Base-by-base conservation (phyloP, 2,797 vertebrate species). In the Rhabdomys pumilio region DNA sequence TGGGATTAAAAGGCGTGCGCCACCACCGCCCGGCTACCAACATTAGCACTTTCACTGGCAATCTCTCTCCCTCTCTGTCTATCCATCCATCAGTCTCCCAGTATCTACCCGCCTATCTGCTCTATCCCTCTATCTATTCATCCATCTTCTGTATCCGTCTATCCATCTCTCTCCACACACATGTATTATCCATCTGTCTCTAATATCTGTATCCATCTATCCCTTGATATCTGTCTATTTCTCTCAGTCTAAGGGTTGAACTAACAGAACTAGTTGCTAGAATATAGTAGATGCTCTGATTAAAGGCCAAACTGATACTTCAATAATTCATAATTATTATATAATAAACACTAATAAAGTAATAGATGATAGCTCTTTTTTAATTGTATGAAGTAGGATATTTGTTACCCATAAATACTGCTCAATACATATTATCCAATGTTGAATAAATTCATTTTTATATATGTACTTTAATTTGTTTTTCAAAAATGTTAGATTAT, bases 271-370 rank as follows among this genome's bases (percentile, higher is more conserved):
- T 79, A 50, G 47, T 79, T 79, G 6, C 47, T 53, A 34, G 76
- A 34, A 34, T 75, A 26, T 83, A 67, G 20, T 59, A 59, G 81
- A 31, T 82, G 59, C 14, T 90, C 22, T 82, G 59, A 63, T 75
- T 69, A 90, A 90, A 96, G 59, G 76, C 14, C 31, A 92, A 92
- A 77, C 19, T 50, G 31, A 69, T 69, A 93, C 41, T 76, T 81
- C 50, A 65, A 81, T 81, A 90, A 81, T 96, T 91, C 63, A 73
- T 55, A 29, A 61, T 63, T 63, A 26, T 87, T 87, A 72, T 38
- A 72, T 82, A 73, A 72, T 73, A 57, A 59, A 11, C 22, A 41
- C 80, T 50, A 89, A 73, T 41, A 77, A 94, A 81, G 22, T 75
- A 84, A 85, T n/a, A 63, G 9, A 89, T 76, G 84, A 93, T 57